These are phyloP conservation scores for Temnothorax unifasciatus DNA, from an alignment of 2,888 invertebrate species.

Conservation along the genomic window DNA sequence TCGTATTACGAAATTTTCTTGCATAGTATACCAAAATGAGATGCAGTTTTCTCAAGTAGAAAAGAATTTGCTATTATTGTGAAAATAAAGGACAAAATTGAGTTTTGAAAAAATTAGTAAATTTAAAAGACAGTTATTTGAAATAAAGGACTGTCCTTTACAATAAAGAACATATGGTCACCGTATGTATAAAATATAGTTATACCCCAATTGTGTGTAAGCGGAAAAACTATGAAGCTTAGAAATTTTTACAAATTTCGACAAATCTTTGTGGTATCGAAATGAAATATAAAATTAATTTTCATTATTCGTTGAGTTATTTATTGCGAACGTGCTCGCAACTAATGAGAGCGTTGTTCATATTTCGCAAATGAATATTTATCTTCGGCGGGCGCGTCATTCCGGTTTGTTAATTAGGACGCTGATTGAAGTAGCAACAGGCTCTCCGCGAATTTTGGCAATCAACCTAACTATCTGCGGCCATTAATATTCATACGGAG, in stretches of 20 bases:
- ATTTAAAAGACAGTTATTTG: too few species aligned
- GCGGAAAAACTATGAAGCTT: neutral
- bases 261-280: neutral
- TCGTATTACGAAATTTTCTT: too few species aligned
- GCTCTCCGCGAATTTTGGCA: conserved; percentile 34
- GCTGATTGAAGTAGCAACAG: conserved; percentile 45
- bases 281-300: neutral
- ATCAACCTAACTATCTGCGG: conserved; percentile 39
- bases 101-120: too few species aligned
- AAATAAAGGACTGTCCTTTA: too few species aligned
- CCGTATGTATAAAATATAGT: neutral
- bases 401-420: conserved; percentile 44
- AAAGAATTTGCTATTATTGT: too few species aligned
- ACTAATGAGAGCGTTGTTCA: conserved; percentile 37
- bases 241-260: neutral
- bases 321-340: conserved; percentile 9
- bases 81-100: too few species aligned
- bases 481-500: conserved; percentile 69
- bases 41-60: too few species aligned
- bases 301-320: conserved; percentile 6
- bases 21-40: too few species aligned
- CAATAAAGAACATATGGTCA: too few species aligned
- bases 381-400: conserved; percentile 40
- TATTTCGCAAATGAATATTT: conserved; percentile 50
- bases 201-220: neutral